A percentile compares a stretch with the other conserved stretches of the same genome.
phyloP scores from a whole-genome alignment of 2,888 invertebrate species.

The Thalpophila matura region DNA sequence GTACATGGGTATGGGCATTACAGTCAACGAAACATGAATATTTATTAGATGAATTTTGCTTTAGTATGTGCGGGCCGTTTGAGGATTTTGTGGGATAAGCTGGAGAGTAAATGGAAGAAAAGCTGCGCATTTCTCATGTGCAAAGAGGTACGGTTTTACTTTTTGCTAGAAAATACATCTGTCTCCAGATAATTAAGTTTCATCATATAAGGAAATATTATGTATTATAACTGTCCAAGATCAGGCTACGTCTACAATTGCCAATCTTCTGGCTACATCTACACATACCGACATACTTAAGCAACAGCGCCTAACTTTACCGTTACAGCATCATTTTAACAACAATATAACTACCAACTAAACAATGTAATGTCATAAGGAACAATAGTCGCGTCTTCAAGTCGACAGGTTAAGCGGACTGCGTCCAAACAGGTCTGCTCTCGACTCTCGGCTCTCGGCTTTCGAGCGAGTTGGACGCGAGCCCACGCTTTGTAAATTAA shows the following conservation, averaged over 20 bases:
- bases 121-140: background rate
- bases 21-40: conserved; percentile 57
- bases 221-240: too few relatives aligned
- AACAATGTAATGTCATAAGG: conserved; percentile 59
- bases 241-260: conserved; percentile 7
- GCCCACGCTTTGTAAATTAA: conserved; percentile 67
- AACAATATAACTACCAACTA: conserved; percentile 37
- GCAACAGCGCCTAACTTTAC: conserved; percentile 36
- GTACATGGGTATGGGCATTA: conserved; percentile 54
- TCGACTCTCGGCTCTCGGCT: conserved; percentile 25
- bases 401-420: conserved; percentile 56
- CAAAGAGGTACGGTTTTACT: background rate
- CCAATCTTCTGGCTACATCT: conserved; percentile 15
- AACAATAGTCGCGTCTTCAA: conserved; percentile 59
- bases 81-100: conserved; percentile 32
- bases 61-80: conserved; percentile 16
- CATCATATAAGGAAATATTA: background rate
- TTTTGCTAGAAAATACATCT: background rate
- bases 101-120: background rate
- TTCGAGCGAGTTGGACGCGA: conserved; percentile 42
- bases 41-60: conserved; percentile 53
- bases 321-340: conserved; percentile 45
- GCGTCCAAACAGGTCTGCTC: conserved; percentile 57
- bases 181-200: background rate
- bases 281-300: conserved; percentile 31